These are phyloP conservation scores for Drosophila varians DNA, from an alignment of 1,140 invertebrate species.

Conservation along the genomic window DNA sequence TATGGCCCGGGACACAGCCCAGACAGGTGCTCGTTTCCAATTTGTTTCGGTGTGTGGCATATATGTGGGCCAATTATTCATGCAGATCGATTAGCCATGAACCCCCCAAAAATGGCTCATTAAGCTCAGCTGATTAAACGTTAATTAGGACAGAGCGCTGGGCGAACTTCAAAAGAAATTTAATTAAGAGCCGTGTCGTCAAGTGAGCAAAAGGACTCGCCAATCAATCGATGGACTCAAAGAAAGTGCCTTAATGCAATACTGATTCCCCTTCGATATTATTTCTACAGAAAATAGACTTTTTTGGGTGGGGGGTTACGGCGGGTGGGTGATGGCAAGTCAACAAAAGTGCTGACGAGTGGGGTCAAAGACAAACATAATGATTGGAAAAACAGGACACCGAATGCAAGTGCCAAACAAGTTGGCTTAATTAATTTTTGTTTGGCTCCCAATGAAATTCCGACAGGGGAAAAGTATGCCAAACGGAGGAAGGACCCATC, in stretches of 20 bases:
- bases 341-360: slow-evolving; percentile 50
- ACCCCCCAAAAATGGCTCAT: slow-evolving; percentile 58
- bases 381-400: background rate
- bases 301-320: slow-evolving; percentile 1
- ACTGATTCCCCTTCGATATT: background rate
- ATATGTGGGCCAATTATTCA: slow-evolving; percentile 59
- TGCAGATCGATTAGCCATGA: slow-evolving; percentile 68
- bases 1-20: slow-evolving; percentile 31
- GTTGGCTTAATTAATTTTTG: slow-evolving; percentile 48
- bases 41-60: slow-evolving; percentile 16
- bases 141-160: slow-evolving; percentile 52
- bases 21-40: slow-evolving; percentile 8
- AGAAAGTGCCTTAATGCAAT: slow-evolving; percentile 38
- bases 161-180: slow-evolving; percentile 69
- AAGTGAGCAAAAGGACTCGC: slow-evolving; percentile 33
- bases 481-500: slow-evolving; percentile 16
- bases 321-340: slow-evolving; percentile 2
- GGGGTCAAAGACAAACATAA: slow-evolving; percentile 57
- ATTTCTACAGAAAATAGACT: slow-evolving; percentile 42
- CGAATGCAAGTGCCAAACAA: slow-evolving; percentile 18
- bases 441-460: background rate
- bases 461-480: slow-evolving; percentile 35
- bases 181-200: slow-evolving; percentile 50
- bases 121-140: slow-evolving; percentile 64
- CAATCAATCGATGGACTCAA: slow-evolving; percentile 51